phyloP scores from a whole-genome alignment of 1,140 invertebrate species.

The Macrostomum lignano region DNA sequence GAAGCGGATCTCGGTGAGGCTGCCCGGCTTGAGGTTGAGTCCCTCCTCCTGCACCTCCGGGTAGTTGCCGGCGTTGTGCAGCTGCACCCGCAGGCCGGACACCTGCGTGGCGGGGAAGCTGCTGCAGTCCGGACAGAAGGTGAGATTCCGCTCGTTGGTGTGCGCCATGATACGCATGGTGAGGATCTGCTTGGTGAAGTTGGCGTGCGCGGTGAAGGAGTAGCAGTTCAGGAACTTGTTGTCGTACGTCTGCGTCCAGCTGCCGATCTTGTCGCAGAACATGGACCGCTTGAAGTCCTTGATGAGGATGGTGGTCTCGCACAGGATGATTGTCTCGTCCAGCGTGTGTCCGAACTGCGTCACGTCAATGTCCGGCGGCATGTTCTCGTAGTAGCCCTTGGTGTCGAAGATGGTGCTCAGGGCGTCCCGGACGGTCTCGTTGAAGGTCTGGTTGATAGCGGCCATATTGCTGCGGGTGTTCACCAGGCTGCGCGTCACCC shows the following conservation, averaged over 20 bases:
- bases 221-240: slow-evolving; percentile 1
- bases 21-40: neutral
- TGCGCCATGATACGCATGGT: neutral
- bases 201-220: neutral
- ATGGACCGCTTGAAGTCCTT: neutral
- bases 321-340: neutral
- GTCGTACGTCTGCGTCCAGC: neutral
- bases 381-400: neutral
- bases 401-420: neutral
- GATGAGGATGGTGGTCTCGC: neutral
- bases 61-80: neutral
- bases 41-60: neutral
- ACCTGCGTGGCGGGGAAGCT: neutral
- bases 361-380: neutral
- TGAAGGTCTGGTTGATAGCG: neutral
- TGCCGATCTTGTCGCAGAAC: neutral
- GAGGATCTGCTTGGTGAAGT: neutral
- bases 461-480: neutral
- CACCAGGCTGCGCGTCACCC: too few species aligned
- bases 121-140: neutral
- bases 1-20: neutral
- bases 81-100: neutral
- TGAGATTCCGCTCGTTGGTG: neutral
- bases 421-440: neutral
- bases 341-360: neutral